Evolutionary conservation across 2,888 invertebrate genomes (phyloP).

Genomic region (Cremastinae sp.): DNA sequence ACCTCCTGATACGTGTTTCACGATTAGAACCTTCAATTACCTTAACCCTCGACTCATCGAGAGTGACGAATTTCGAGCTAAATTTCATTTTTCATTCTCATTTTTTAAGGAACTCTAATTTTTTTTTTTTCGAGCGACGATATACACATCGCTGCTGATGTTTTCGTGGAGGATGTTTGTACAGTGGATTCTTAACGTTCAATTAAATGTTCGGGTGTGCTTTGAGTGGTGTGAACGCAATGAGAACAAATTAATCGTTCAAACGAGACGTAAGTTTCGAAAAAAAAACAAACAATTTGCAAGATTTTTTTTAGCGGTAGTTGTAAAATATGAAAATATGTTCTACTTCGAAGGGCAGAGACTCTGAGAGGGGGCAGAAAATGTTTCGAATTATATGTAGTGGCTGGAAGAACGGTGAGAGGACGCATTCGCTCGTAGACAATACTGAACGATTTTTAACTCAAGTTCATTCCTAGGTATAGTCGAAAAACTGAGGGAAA

Average conservation of each 20-base stretch:
- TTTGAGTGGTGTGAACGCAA: background rate
- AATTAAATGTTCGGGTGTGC: background rate
- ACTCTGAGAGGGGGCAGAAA: conserved; percentile 53
- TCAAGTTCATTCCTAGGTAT: conserved; percentile 65
- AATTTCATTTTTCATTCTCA: background rate
- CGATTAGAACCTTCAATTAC: conserved; percentile 68
- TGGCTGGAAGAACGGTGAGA: conserved; percentile 56
- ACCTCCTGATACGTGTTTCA: conserved; percentile 79
- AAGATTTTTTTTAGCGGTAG: background rate
- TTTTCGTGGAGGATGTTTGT: conserved; percentile 12
- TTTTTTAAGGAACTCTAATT: conserved; percentile 2
- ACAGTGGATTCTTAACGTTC: conserved; percentile 1
- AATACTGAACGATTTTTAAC: conserved; percentile 72
- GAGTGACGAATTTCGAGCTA: too few species aligned
- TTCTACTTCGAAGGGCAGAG: conserved; percentile 73
- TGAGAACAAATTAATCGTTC: background rate
- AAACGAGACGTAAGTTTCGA: conserved; percentile 4
- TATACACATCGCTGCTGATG: background rate
- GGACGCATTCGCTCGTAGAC: conserved; percentile 72
- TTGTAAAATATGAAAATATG: conserved; percentile 50
- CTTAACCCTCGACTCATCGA: background rate
- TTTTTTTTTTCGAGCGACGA: conserved; percentile 3
- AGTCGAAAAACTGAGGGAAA: conserved; percentile 47
- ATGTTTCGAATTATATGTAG: conserved; percentile 53
- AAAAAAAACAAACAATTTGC: conserved; percentile 18